Base-by-base conservation (phyloP, 1,140 invertebrate species). In the Hycleus phaleratus region DNA sequence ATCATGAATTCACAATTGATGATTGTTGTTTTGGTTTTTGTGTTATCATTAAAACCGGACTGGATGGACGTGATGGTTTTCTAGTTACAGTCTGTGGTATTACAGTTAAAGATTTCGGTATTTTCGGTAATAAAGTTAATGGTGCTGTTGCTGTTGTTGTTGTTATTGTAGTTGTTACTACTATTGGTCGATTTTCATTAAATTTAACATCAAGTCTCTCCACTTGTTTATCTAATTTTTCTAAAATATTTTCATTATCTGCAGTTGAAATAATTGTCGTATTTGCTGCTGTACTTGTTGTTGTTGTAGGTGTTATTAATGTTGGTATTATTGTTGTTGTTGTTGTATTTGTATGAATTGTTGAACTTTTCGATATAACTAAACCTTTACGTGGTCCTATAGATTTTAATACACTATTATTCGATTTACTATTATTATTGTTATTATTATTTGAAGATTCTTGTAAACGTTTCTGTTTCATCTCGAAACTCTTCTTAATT, bases 61-160 rank as follows among this genome's bases (percentile, higher is more conserved):
- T 71, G 6, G 65, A 60, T 40, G 68, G 63, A 40, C 63, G 56
- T 9, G 65, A 68, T 4, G 63, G 57, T 58, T 68, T 71, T 24
- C 74, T 71, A 0, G 75, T 63, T 18, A 81, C 72, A 10, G 78
- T 81, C 66, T 88, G 85, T 0, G 85, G 84, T 62, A 87, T 87
- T 50, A 88, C 84, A 2, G 85, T 88, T 43, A 87, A 68, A 1
- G 84, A 87, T 70, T 86, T 87, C 8, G 86, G 86, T 66, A 88
- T 87, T 74, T 85, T 87, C 45, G 86, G 85, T 74, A 88, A 73
- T 57, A 18, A 18, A 18, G 18, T 18, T 18, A 18, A 18, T 18
- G 18, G 18, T 18, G 18, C 18, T 18, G 64, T 58, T 59, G 68
- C 64, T 11, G 61, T 45, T 4, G 63, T 24, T 12, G 53, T 10